Evolutionary conservation across 2,113 vertebrate genomes (phyloP), one percentile per base, ranked within the genome.

Genomic region (Charina bottae): DNA sequence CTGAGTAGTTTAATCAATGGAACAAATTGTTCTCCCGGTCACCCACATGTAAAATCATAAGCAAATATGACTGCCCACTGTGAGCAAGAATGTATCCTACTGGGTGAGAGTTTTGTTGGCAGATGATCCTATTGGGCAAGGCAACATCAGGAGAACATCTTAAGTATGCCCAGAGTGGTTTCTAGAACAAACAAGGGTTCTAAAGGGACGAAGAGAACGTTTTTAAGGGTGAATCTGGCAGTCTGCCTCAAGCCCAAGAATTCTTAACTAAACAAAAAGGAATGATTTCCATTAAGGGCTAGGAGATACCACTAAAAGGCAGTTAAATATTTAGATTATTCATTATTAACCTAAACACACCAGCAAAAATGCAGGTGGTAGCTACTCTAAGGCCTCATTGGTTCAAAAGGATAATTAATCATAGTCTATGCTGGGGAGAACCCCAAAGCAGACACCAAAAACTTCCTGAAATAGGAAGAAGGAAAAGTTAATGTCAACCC

Each of bases 321-420:
- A 62, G 49, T 90, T 95, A 94, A 93, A 92, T 95, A 93, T 92
- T 93, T 89, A 87, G 78, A 89, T 92, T 90, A 91, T 96, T 90
- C 55, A 93, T 92, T 87, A 93, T 92, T 87, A 42, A 78, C 17
- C 33, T 78, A 21, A 78, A 94, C 83, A 86, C n/a, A 87, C 15
- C 56, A 94, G 68, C 88, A 54, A 88, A 94, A 88, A 54, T 94
- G 89, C 93, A 96, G 95, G 94, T 95, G 89, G 91, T 90, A 60
- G 91, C 93, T 49, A 46, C 93, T 95, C 90, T 83, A n/a, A 37
- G 85, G 93, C 94, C 92, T 93, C 90, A 60, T 62, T 94, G 89
- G 91, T 46, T 94, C 1, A 1, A 93, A 88, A 89, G 85, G 90
- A 0, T 0, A 90, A 54, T 83, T 54, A 85, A 78, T 78, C 92